Conservation (phyloP, 1,140 invertebrate species). For the Thalassaphorura encarpata region DNA sequence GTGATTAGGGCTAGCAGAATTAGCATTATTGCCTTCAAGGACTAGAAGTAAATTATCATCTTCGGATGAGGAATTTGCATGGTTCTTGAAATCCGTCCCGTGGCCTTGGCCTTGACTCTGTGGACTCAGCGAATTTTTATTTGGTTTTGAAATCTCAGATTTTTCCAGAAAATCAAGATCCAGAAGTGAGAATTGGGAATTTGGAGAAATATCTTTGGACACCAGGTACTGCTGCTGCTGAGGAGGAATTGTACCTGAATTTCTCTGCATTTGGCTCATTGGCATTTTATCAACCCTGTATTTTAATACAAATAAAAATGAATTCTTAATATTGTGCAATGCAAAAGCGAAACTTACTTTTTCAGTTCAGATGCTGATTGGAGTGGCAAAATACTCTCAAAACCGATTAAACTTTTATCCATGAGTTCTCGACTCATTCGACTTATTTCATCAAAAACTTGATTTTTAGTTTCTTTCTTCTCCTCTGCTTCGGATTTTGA, state of each 20-base stretch:
- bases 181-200: constrained; percentile 5
- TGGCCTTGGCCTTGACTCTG: not conserved
- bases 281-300: constrained; percentile 23
- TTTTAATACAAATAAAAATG: too few species aligned
- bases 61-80: constrained; percentile 9
- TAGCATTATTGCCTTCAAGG: not conserved
- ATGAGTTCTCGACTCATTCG: constrained; percentile 24
- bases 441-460: constrained; percentile 22
- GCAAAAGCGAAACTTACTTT: too few species aligned
- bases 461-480: constrained; percentile 1
- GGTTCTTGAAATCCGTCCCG: not conserved
- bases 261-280: constrained; percentile 18
- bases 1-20: not conserved
- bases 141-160: not conserved
- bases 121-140: not conserved
- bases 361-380: not conserved
- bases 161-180: constrained; percentile 29
- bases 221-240: not conserved
- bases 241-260: not conserved
- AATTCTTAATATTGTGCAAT: too few species aligned
- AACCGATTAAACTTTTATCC: constrained; percentile 17
- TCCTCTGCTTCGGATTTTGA: not conserved
- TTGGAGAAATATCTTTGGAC: not conserved
- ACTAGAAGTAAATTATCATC: constrained; percentile 28
- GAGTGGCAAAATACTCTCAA: not conserved